Evolutionary conservation across 2,888 invertebrate species (phyloP).

Genomic region (Platerodrilus igneus): DNA sequence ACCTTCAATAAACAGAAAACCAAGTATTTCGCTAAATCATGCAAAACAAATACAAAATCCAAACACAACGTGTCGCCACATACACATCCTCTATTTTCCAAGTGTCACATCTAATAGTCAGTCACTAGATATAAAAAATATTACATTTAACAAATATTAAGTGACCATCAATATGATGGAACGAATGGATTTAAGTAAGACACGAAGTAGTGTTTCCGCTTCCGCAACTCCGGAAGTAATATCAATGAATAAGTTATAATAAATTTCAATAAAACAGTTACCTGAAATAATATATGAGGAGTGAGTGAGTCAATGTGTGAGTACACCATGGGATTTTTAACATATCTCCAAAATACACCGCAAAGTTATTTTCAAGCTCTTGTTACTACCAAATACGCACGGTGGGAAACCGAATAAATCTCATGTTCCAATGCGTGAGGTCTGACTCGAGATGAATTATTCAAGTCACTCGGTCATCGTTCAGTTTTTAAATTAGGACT

Average conservation of each 20-base stretch:
- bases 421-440: constrained; percentile 43
- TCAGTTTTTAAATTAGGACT: constrained; percentile 35
- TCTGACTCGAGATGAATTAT: constrained; percentile 42
- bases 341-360: too few species aligned
- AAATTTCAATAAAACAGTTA: too few species aligned
- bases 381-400: constrained; percentile 32
- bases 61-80: too few species aligned
- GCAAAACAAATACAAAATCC: too few species aligned
- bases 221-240: constrained; percentile 39
- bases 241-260: constrained; percentile 21
- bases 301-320: too few species aligned
- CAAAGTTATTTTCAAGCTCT: too few species aligned
- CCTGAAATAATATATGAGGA: too few species aligned
- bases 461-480: constrained; percentile 40
- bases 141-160: too few species aligned
- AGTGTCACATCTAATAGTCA: neutral
- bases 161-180: constrained; percentile 1
- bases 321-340: too few species aligned
- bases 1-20: too few species aligned
- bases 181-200: constrained; percentile 14
- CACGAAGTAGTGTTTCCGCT: constrained; percentile 34
- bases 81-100: neutral
- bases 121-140: too few species aligned
- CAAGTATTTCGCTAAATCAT: neutral
- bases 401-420: constrained; percentile 43